A percentile compares a stretch with the other conserved stretches of the same genome.
Conservation (phyloP, 2,113 vertebrate species). For the Megaceryle maxima region DNA sequence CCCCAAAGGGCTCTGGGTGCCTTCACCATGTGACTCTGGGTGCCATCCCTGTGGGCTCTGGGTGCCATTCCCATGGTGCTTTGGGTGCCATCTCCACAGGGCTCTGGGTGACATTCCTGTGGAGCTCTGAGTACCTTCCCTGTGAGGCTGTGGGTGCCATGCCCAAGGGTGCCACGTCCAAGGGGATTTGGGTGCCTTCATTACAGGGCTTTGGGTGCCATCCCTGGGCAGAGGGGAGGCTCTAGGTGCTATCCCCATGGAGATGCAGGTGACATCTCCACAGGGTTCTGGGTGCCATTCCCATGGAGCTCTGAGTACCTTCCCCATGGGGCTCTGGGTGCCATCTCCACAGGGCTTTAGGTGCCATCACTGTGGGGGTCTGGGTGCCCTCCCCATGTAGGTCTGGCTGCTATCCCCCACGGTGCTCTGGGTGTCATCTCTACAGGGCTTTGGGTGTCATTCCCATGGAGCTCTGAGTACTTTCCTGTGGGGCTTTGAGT, state of each 20-base stretch:
- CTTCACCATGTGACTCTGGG: neutral
- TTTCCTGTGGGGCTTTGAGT: no score
- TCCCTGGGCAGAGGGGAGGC: accelerated
- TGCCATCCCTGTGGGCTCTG: neutral
- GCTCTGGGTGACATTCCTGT: neutral
- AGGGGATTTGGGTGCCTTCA: no score
- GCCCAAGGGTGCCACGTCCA: neutral
- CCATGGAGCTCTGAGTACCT: accelerated
- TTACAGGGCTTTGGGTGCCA: neutral
- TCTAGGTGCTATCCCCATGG: neutral
- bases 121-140: neutral
- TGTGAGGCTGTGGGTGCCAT: neutral
- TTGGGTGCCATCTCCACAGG: neutral
- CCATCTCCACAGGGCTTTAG: no score
- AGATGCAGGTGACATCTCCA: accelerated
- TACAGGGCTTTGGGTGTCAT: no score
- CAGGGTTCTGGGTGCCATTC: accelerated
- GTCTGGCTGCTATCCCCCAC: no score
- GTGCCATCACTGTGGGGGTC: neutral
- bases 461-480: no score
- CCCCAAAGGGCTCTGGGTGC: neutral
- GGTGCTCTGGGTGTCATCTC: neutral
- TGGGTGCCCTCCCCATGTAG: neutral
- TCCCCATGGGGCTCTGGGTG: no score
- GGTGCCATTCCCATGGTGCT: no score